A percentile compares a stretch with the other conserved stretches of the same genome.
These are phyloP conservation scores for Alectura lathami DNA, from an alignment of 2,113 vertebrate genomes.

Conservation along the genomic window DNA sequence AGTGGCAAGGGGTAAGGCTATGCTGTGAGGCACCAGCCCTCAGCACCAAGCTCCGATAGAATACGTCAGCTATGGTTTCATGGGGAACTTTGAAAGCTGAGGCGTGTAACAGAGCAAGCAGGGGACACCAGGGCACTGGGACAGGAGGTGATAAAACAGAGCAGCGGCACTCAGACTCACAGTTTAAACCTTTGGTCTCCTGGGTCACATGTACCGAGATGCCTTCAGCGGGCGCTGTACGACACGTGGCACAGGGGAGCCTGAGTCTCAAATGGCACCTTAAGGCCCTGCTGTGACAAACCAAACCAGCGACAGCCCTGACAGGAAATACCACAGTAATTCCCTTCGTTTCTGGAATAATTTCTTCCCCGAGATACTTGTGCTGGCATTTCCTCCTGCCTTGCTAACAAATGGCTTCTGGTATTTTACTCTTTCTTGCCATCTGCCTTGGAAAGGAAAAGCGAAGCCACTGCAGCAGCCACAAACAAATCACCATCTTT, in stretches of 20 bases:
- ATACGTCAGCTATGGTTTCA: background rate
- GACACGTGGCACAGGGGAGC: background rate
- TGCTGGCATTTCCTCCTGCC: conserved; percentile 38
- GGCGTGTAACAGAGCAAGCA: background rate
- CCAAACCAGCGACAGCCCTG: conserved; percentile 8
- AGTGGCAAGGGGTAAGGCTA: background rate
- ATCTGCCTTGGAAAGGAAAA: background rate
- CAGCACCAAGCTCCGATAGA: background rate
- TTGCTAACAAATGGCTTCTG: background rate
- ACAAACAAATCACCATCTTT: conserved; percentile 4
- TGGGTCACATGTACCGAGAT: accelerated
- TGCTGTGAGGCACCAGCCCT: background rate
- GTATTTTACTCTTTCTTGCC: conserved; percentile 4
- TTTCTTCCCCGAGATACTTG: conserved; percentile 15
- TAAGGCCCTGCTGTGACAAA: conserved; percentile 24
- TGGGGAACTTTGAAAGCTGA: background rate
- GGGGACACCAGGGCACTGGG: background rate
- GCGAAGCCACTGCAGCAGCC: background rate
- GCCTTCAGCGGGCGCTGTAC: background rate
- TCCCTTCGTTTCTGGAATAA: conserved; percentile 38
- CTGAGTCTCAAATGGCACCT: background rate
- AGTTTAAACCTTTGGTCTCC: background rate
- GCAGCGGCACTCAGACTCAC: background rate
- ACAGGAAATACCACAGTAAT: conserved; percentile 64
- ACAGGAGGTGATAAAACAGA: background rate